phyloP scores from a whole-genome alignment of 2,113 vertebrate genomes.

The Muscicapa adusta region DNA sequence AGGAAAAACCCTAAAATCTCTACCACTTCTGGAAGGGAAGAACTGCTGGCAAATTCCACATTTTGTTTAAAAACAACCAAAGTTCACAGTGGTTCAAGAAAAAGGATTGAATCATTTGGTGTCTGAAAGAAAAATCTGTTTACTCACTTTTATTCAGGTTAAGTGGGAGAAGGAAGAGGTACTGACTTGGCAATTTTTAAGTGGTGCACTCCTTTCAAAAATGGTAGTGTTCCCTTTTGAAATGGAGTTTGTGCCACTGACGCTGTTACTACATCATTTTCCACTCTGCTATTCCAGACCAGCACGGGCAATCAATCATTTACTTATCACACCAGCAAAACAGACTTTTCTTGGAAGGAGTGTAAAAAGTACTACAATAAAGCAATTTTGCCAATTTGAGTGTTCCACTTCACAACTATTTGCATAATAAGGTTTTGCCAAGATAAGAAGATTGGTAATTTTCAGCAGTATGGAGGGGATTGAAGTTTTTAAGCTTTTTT shows the following conservation, averaged over 20 bases:
- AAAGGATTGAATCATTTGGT: background rate
- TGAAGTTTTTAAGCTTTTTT: conserved; percentile 51
- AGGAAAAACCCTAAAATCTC: background rate
- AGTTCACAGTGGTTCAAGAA: background rate
- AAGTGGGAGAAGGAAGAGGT: background rate
- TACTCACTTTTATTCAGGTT: background rate
- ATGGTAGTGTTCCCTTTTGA: background rate
- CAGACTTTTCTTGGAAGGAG: conserved; percentile 39
- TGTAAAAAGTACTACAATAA: conserved; percentile 37
- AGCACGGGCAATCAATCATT: conserved; percentile 48
- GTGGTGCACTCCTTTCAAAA: background rate
- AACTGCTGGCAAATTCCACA: background rate
- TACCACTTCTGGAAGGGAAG: background rate
- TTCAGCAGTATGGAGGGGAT: conserved; percentile 48
- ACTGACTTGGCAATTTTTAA: background rate
- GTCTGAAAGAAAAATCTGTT: background rate
- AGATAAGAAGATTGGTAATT: conserved; percentile 71
- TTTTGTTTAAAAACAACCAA: background rate
- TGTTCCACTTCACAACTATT: conserved; percentile 61
- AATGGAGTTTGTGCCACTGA: background rate
- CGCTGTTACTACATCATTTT: background rate
- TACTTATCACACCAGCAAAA: conserved; percentile 41
- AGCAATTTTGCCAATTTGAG: conserved; percentile 65
- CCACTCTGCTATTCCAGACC: conserved; percentile 1
- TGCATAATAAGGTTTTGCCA: conserved; percentile 65